phyloP scores from a whole-genome alignment of 2,888 invertebrate species.

The Rugalucina vietnamica region DNA sequence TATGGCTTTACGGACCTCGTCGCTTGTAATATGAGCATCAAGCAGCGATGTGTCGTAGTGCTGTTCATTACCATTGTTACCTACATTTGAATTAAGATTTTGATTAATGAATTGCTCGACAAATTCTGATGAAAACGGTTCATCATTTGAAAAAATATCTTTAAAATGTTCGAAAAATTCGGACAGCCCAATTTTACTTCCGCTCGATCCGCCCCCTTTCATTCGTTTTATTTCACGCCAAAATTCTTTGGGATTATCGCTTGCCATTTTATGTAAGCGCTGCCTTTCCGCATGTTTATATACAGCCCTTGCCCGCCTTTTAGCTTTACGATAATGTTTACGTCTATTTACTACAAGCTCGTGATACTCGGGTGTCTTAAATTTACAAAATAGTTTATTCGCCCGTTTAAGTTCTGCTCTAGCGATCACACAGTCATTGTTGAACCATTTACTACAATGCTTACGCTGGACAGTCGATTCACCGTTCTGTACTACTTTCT shows the following conservation, averaged over 20 bases:
- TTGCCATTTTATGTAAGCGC: slow-evolving; percentile 4
- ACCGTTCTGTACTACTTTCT: neutral
- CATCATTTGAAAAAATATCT: neutral
- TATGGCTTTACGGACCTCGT: slow-evolving; percentile 5
- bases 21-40: neutral
- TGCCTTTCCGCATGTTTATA: slow-evolving; percentile 6
- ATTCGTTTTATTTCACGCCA: slow-evolving; percentile 1
- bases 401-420: slow-evolving; percentile 9
- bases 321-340: slow-evolving; percentile 5
- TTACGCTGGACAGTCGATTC: neutral
- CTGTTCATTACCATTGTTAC: neutral
- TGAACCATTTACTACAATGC: slow-evolving; percentile 6
- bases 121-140: neutral
- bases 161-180: slow-evolving; percentile 19
- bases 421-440: slow-evolving; percentile 4
- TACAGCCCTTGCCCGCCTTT: neutral
- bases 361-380: neutral
- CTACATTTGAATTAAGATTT: neutral
- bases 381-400: slow-evolving; percentile 2
- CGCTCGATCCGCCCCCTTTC: neutral
- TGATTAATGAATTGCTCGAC: neutral
- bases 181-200: neutral
- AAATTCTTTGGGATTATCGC: slow-evolving; percentile 3
- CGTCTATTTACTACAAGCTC: neutral
- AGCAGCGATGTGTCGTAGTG: neutral